Conservation (phyloP, 2,113 vertebrate species). For the Tonatia bakeri region DNA sequence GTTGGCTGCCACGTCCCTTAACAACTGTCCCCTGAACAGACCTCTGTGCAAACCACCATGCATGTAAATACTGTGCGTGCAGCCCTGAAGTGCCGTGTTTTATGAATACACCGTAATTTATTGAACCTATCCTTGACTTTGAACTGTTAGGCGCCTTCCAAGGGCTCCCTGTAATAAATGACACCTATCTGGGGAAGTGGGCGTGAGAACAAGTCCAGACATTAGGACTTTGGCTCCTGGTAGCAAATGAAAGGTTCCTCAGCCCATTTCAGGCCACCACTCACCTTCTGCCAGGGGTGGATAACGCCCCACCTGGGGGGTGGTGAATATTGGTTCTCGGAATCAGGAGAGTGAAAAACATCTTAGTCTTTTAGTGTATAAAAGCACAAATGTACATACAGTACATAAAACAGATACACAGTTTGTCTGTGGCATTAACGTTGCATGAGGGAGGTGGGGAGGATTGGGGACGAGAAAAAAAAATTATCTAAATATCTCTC, state of each 20-base stretch:
- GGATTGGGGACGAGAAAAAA: neutral
- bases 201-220: neutral
- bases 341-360: neutral
- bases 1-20: neutral
- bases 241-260: neutral
- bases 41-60: neutral
- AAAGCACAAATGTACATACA: neutral
- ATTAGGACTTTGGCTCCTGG: neutral
- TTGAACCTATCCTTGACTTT: neutral
- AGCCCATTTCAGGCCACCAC: neutral
- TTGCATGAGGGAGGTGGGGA: too few relatives aligned
- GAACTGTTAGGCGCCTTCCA: neutral
- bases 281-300: rapidly evolving
- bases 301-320: neutral
- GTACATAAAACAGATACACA: neutral
- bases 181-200: neutral
- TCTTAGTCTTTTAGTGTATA: neutral
- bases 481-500: neutral
- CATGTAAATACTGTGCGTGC: rapidly evolving
- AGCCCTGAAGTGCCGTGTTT: neutral
- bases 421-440: neutral
- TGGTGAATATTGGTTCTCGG: neutral
- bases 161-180: neutral
- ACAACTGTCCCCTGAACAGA: neutral
- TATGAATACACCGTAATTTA: neutral